phyloP scores from a whole-genome alignment of 1,140 invertebrate species.

The Drosophila rufa region DNA sequence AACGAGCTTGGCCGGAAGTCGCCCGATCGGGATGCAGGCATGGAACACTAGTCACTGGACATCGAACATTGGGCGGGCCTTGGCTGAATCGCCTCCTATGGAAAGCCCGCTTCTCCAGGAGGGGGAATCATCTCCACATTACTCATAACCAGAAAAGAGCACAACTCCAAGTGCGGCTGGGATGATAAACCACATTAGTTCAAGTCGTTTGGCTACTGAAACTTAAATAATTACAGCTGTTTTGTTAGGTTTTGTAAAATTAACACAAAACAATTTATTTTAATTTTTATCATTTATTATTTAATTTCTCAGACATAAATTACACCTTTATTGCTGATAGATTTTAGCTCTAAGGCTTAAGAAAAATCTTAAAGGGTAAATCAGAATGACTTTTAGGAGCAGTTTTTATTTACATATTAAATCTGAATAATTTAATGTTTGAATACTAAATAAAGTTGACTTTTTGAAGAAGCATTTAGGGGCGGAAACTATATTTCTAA shows the following conservation, averaged over 20 bases:
- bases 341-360: neutral
- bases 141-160: constrained; percentile 15
- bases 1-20: constrained; percentile 75
- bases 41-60: constrained; percentile 13
- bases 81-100: constrained; percentile 35
- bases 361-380: neutral
- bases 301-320: neutral
- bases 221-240: neutral
- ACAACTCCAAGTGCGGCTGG: constrained; percentile 1
- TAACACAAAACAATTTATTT: neutral
- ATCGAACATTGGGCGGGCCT: constrained; percentile 69
- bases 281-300: too few relatives aligned
- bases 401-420: neutral
- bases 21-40: constrained; percentile 45
- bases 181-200: neutral
- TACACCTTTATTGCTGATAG: neutral
- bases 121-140: constrained; percentile 22
- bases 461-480: neutral
- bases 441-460: neutral
- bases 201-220: neutral
- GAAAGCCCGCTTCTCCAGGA: constrained; percentile 28
- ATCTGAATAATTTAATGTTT: neutral
- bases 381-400: neutral
- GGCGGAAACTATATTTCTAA: neutral
- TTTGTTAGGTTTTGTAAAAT: neutral